Conservation (phyloP, 2,797 vertebrate genomes). For the Pipistrellus nathusii region DNA sequence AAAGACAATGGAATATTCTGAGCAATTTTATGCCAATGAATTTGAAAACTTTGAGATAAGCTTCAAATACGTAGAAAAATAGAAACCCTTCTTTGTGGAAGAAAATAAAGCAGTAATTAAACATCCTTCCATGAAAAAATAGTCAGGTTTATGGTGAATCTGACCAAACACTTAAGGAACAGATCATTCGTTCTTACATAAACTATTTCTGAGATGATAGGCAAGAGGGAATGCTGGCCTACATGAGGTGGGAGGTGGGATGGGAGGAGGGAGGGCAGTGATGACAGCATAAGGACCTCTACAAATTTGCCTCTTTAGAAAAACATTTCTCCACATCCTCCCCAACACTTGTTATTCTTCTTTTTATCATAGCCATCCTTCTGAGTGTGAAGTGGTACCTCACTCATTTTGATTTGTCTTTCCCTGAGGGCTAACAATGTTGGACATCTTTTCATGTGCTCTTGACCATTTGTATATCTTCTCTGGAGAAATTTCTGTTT, state of each 20-base stretch:
- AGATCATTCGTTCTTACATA: background rate
- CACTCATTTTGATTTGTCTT: background rate
- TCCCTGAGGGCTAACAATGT: background rate
- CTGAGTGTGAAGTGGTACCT: background rate
- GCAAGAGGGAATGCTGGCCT: background rate
- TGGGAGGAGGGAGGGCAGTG: background rate
- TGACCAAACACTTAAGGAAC: background rate
- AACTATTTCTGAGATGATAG: background rate
- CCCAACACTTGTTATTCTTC: background rate
- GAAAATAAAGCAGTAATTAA: background rate
- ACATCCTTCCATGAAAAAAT: background rate
- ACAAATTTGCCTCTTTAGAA: background rate
- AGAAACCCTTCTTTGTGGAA: background rate
- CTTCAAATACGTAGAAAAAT: background rate
- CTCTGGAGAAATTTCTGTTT: background rate
- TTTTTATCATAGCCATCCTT: background rate
- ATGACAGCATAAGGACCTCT: background rate
- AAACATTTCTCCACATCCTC: background rate
- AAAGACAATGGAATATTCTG: background rate
- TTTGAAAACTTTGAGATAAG: conserved; percentile 16
- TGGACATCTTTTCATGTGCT: background rate
- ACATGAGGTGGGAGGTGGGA: background rate
- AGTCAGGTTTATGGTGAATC: background rate
- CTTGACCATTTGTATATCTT: background rate
- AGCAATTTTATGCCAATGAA: conserved; percentile 8